Base-by-base conservation (phyloP, 2,797 vertebrate genomes). In the Sorex maritimensis region DNA sequence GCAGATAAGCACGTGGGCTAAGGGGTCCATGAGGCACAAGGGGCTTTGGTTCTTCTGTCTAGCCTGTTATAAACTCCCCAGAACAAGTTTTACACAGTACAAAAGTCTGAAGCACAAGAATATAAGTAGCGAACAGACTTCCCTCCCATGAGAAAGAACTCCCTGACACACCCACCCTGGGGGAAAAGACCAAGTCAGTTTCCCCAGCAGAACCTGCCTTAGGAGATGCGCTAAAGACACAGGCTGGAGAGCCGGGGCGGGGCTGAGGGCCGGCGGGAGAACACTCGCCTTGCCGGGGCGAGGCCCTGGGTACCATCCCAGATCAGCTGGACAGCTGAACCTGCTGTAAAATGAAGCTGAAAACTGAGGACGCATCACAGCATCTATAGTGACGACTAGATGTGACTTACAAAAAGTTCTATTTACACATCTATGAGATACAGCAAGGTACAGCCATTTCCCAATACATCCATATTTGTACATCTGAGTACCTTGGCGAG, bases 371-470 rank as follows among this genome's bases (percentile, higher is more conserved):
- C n/a, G 34, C 13, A 11, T 21, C 55, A 80, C 55, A 65, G 63
- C 68, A 68, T 23, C 41, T 41, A 46, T 91, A 80, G 74, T 11
- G n/a, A 87, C 74, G 38, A 30, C 0, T 1, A 12, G 30, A 61
- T 21, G 6, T 61, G 84, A 87, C 26, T 89, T 84, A 81, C 41
- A 9, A 86, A 81, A 93, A 93, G 67, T 52, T 94, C 94, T 94
- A 75, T 85, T 92, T 85, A 93, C 86, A 92, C 34, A 26, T 61
- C 49, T 84, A 30, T 28, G 65, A 72, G 17, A 83, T 72, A 81
- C 77, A 86, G 44, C 85, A 26, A 90, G 44, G 44, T 17, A n/a
- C 52, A 80, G 67, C 34, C 46, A 58, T n/a, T 44, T 83, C 95
- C 72, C 73, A 86, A 69, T 63, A 67, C 79, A 17, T 4, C 88